phyloP scores from a whole-genome alignment of 2,113 vertebrate species.

The Microtus montanus region DNA sequence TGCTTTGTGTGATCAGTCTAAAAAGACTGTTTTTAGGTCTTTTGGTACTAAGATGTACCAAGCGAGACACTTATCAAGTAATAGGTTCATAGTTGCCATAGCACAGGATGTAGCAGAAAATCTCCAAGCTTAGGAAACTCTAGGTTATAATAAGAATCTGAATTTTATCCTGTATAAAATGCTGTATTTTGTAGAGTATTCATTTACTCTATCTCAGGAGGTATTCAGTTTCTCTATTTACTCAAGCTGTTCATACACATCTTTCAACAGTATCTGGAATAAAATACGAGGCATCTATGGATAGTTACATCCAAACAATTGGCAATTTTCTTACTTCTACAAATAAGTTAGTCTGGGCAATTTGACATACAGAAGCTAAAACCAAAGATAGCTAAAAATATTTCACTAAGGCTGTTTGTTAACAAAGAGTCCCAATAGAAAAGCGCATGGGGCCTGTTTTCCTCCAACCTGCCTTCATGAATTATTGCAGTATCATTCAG shows the following conservation, averaged over 20 bases:
- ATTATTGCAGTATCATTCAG: neutral
- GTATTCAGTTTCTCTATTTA: neutral
- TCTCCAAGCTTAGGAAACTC: neutral
- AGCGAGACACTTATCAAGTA: neutral
- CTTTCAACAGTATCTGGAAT: neutral
- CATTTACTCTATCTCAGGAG: neutral
- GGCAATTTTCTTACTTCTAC: neutral
- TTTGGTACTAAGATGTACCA: neutral
- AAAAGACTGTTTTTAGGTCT: no score
- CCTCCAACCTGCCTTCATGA: neutral
- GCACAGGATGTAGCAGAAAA: neutral
- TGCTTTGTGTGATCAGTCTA: neutral
- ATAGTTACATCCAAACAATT: neutral
- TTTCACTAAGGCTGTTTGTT: conserved; percentile 2
- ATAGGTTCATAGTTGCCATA: neutral
- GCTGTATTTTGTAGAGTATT: neutral
- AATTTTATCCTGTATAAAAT: neutral
- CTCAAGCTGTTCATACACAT: neutral
- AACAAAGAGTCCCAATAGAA: neutral
- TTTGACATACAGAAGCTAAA: neutral
- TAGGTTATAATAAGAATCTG: neutral
- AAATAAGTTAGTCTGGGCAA: neutral
- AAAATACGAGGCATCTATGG: neutral
- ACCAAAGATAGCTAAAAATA: neutral
- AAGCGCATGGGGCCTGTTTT: neutral